These are phyloP conservation scores for Jaculus jaculus DNA, from an alignment of 2,113 vertebrate genomes.

Conservation along the genomic window DNA sequence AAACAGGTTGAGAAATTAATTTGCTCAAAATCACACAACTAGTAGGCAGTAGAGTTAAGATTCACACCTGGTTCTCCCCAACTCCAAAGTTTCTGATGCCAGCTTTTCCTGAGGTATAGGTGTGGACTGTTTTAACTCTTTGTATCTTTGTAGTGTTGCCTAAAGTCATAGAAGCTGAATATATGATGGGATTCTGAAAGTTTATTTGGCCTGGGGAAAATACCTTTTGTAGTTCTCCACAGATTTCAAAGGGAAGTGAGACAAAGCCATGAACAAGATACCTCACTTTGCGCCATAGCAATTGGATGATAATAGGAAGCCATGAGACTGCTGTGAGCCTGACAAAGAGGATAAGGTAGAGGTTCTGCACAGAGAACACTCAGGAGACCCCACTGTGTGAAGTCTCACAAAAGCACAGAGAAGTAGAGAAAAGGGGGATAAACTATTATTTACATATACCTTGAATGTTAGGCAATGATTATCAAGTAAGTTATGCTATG, in stretches of 20 bases:
- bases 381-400: background rate
- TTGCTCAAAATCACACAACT: background rate
- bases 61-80: background rate
- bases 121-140: background rate
- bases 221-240: conserved; percentile 11
- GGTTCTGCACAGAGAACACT: background rate
- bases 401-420: background rate
- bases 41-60: background rate
- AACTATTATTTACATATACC: background rate
- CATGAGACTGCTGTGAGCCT: background rate
- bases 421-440: conserved; percentile 16
- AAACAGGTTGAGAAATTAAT: background rate
- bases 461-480: background rate
- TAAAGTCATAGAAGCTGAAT: background rate
- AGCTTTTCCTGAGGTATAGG: background rate
- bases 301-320: background rate
- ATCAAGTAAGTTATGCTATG: background rate
- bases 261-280: background rate
- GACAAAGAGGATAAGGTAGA: background rate
- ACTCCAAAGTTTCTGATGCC: background rate
- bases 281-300: background rate
- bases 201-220: background rate
- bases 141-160: background rate
- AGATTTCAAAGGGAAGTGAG: conserved; percentile 37
- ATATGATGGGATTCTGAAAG: background rate